These are phyloP conservation scores for Ctenopoma kingsleyae DNA, from an alignment of 2,797 vertebrate genomes.

Conservation along the genomic window DNA sequence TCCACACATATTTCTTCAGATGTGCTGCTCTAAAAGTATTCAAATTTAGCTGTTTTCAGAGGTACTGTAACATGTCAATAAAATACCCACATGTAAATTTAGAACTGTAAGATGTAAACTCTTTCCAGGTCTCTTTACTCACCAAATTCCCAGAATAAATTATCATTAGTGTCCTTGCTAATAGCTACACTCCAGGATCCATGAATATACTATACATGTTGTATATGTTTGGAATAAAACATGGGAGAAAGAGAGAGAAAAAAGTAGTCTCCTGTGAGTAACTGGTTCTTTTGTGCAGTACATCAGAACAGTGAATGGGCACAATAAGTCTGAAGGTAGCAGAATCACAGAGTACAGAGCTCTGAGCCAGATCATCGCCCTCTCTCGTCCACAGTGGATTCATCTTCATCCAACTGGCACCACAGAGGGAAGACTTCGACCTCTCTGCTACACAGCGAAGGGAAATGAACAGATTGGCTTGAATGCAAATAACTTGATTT, in stretches of 20 bases:
- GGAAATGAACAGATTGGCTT: constrained; percentile 77
- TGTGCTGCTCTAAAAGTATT: not conserved
- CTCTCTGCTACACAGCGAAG: constrained; percentile 49
- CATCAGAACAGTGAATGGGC: not conserved
- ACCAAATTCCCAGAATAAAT: not conserved
- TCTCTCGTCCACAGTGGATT: constrained; percentile 25
- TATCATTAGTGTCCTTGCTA: not conserved
- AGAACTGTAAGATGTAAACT: not conserved
- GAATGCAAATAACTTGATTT: constrained; percentile 83
- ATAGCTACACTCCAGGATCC: not conserved
- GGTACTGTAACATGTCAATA: not conserved
- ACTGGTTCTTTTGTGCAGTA: not conserved
- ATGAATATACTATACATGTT: not conserved
- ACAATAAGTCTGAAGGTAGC: constrained; percentile 19
- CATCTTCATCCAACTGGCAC: constrained; percentile 49
- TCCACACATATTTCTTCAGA: not conserved
- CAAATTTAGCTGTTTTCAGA: not conserved
- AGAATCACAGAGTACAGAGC: not conserved
- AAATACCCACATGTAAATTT: not conserved
- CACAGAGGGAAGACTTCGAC: constrained; percentile 22
- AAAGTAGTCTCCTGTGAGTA: not conserved
- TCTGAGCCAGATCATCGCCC: constrained; percentile 17
- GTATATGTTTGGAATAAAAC: not conserved
- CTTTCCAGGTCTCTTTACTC: not conserved
- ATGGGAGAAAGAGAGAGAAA: not conserved